Percentiles rank a stretch among this genome's conserved stretches.
phyloP scores from a whole-genome alignment of 2,888 invertebrate genomes.

The Thera obeliscata region DNA sequence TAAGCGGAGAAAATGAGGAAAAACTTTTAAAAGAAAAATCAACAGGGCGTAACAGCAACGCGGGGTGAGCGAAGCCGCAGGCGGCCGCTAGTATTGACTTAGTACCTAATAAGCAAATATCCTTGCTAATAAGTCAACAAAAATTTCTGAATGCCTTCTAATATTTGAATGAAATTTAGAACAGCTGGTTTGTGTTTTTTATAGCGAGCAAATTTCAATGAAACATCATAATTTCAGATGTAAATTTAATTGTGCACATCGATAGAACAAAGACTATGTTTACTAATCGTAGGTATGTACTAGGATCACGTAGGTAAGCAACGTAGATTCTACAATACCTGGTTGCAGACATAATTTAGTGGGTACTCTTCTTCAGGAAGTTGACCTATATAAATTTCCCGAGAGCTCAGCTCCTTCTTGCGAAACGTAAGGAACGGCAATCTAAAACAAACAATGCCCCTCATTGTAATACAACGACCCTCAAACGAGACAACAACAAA shows the following conservation, averaged over 20 bases:
- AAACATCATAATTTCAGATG: constrained; percentile 1
- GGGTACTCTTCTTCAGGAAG: constrained; percentile 93
- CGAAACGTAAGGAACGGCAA: constrained; percentile 91
- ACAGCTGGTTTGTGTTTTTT: no score
- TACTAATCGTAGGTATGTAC: background rate
- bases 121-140: no score
- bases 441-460: constrained; percentile 75
- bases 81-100: no score
- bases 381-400: constrained; percentile 91
- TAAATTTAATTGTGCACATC: constrained; percentile 5
- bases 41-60: no score
- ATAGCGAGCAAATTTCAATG: no score
- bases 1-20: no score
- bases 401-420: constrained; percentile 89
- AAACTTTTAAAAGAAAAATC: no score
- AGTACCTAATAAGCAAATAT: no score
- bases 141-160: no score
- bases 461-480: constrained; percentile 48
- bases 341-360: constrained; percentile 98
- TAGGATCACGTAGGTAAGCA: background rate
- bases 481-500: constrained; percentile 38
- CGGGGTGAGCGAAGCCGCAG: no score
- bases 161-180: no score
- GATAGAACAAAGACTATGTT: constrained; percentile 15
- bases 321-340: constrained; percentile 70